phyloP scores from a whole-genome alignment of 2,888 invertebrate genomes.

The Xylocampa areola region DNA sequence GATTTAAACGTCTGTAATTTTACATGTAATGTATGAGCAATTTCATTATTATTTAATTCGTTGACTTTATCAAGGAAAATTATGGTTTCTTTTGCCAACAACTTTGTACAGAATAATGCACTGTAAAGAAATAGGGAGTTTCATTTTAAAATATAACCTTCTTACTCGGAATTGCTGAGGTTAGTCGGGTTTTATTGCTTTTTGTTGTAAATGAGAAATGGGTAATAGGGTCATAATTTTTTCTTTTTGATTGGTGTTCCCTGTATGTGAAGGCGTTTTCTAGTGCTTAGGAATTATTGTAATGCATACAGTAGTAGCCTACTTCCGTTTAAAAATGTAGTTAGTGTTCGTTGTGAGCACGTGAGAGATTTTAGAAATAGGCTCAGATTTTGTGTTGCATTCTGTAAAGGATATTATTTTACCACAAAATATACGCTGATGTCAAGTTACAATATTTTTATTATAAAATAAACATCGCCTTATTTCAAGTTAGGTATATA shows the following conservation, averaged over 20 bases:
- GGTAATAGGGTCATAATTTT: constrained; percentile 15
- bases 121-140: constrained; percentile 15
- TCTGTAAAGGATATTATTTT: too few species aligned
- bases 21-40: constrained; percentile 40
- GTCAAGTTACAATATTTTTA: too few species aligned
- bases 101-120: constrained; percentile 28
- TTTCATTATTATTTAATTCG: constrained; percentile 54
- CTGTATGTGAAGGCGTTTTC: background rate
- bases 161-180: background rate
- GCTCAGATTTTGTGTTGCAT: background rate
- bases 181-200: constrained; percentile 19
- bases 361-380: background rate
- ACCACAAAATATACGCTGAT: too few species aligned
- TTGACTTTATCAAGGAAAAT: constrained; percentile 46
- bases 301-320: constrained; percentile 15
- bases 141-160: constrained; percentile 15
- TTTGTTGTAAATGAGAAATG: constrained; percentile 4
- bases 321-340: background rate
- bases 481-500: too few species aligned
- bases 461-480: too few species aligned
- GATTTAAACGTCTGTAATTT: constrained; percentile 57
- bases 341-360: background rate
- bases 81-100: constrained; percentile 47
- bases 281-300: constrained; percentile 12
- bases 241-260: constrained; percentile 1